A percentile compares a stretch with the other conserved stretches of the same genome.
These are phyloP conservation scores for Strix aluco DNA, from an alignment of 2,113 vertebrate genomes.

Conservation along the genomic window DNA sequence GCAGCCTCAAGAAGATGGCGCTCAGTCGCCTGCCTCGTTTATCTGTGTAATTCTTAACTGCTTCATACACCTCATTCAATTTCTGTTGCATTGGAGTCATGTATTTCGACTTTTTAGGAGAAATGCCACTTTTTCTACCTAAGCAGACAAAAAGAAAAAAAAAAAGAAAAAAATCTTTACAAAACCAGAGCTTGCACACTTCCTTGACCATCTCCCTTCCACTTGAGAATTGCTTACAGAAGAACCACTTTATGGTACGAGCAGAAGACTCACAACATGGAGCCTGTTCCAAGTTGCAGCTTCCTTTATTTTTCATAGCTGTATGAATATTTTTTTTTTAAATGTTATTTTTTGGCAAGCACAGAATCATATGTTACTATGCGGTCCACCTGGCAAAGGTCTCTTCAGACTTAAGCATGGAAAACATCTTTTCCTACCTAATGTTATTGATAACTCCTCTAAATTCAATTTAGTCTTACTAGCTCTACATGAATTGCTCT, in stretches of 20 bases:
- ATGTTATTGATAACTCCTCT: background rate
- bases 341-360: background rate
- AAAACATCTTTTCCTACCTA: background rate
- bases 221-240: rapidly evolving
- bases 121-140: conserved; percentile 95
- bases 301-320: background rate
- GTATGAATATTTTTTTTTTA: rapidly evolving
- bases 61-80: conserved; percentile 95
- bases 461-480: background rate
- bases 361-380: background rate
- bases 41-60: conserved; percentile 97
- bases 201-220: background rate
- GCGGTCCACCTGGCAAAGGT: background rate
- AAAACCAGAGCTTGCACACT: background rate
- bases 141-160: background rate
- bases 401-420: background rate
- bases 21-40: conserved; percentile 96
- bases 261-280: background rate
- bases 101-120: conserved; percentile 96
- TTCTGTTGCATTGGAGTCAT: conserved; percentile 98
- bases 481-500: background rate
- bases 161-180: background rate
- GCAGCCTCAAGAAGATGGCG: conserved; percentile 94
- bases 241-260: background rate
- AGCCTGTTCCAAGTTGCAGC: background rate